Conservation (phyloP, 2,113 vertebrate genomes). For the Myotis lucifugus region DNA sequence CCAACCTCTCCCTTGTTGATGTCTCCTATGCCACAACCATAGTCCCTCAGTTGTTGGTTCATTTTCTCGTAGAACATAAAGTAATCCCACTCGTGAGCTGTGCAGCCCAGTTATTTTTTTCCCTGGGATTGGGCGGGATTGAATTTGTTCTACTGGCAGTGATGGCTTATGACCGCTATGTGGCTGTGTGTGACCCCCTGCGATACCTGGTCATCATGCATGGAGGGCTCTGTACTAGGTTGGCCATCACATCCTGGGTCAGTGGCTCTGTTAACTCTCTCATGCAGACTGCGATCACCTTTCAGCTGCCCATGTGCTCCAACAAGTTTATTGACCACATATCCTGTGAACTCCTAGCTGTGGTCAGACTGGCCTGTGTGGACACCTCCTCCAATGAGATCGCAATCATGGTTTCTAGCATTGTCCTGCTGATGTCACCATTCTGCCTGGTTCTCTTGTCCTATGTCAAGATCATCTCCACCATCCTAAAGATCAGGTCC, state of each 20-base stretch:
- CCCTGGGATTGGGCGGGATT: slow-evolving; percentile 46
- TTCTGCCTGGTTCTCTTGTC: slow-evolving; percentile 56
- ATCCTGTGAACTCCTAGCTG: slow-evolving; percentile 46
- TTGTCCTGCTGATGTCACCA: slow-evolving; percentile 31
- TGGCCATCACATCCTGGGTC: slow-evolving; percentile 26
- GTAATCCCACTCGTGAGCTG: neutral
- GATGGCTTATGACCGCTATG: slow-evolving; percentile 55
- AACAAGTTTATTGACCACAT: slow-evolving; percentile 54
- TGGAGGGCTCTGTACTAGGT: neutral
- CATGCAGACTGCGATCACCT: neutral
- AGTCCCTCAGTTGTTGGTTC: slow-evolving; percentile 46
- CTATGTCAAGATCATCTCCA: slow-evolving; percentile 41
- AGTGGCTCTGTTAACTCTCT: slow-evolving; percentile 50
- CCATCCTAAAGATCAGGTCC: slow-evolving; percentile 50
- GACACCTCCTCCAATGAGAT: slow-evolving; percentile 31
- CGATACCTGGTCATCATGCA: slow-evolving; percentile 4
- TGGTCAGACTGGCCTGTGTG: slow-evolving; percentile 62
- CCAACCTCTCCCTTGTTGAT: slow-evolving; percentile 74
- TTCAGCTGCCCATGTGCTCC: slow-evolving; percentile 47
- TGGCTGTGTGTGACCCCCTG: slow-evolving; percentile 50
- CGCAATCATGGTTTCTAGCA: slow-evolving; percentile 12
- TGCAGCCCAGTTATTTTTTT: slow-evolving; percentile 56
- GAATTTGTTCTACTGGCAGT: slow-evolving; percentile 58
- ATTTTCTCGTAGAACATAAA: slow-evolving; percentile 28
- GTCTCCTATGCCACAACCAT: slow-evolving; percentile 64